These are phyloP conservation scores for Nothocercus nigrocapillus DNA, from an alignment of 2,113 vertebrate species.

Conservation along the genomic window DNA sequence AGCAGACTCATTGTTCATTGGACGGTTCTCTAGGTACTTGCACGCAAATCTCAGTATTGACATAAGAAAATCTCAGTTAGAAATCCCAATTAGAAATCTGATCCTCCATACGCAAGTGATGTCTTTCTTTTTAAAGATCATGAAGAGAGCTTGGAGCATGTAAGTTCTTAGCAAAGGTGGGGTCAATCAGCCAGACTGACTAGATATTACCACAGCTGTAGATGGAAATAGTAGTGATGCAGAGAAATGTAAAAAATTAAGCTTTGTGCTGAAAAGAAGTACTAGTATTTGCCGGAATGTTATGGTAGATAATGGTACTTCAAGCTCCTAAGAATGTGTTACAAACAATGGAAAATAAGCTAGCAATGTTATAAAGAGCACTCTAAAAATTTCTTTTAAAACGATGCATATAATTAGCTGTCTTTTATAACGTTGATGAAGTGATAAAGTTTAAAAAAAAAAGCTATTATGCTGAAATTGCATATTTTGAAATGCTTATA, in stretches of 20 bases:
- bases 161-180: not conserved
- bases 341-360: not conserved
- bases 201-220: not conserved
- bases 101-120: rapidly evolving
- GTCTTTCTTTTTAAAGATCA: not conserved
- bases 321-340: not conserved
- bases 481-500: not conserved
- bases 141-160: not conserved
- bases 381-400: not conserved
- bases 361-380: not conserved
- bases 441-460: not conserved
- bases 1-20: not conserved
- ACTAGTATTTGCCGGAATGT: not conserved
- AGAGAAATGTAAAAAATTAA: not conserved
- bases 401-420: not conserved
- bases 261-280: not conserved
- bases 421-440: not conserved
- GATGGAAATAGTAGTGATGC: not conserved
- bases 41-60: not conserved
- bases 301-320: not conserved
- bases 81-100: not conserved
- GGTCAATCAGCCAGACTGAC: not conserved
- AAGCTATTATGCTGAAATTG: not conserved
- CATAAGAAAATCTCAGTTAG: not conserved
- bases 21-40: not conserved